Base-by-base conservation (phyloP, 37 sponge, comb jelly and placozoan genomes). In the Cladorhizidae sp. region DNA sequence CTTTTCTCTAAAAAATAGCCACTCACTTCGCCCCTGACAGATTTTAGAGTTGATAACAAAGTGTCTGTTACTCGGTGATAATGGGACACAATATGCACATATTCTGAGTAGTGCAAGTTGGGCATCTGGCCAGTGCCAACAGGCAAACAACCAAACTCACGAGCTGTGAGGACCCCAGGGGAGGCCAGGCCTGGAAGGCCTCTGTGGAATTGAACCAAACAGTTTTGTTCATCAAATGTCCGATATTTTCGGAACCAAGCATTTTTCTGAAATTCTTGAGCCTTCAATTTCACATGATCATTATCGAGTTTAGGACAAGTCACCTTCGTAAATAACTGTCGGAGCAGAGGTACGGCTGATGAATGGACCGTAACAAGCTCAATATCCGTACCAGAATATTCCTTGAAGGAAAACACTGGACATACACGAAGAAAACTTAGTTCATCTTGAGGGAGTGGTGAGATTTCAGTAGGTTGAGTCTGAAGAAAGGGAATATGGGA, bases 171-270 rank as follows among this genome's bases (percentile, higher is more conserved):
- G 2, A 87, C 73, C 2, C 79, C 73, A 64, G 69, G 56, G 23
- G 64, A 74, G 21, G 72, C 57, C 5, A 92, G 20, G 26, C 92
- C 92, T 21, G 92, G 92, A 21, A 92, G 76, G 0, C 74, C 23
- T 21, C 68, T 38, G 11, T 67, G 83, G 64, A 72, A 91, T 2
- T 72, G 45, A 25, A 14, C 36, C 39, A 86, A 73, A 0, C 63
- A n/a, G 22, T 72, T 38, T 22, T 62, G 14, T 11, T 39, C 5
- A 26, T 86, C 49, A 55, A 83, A 86, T 0, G 67, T 67, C 15
- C 86, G 70, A 32, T 70, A 85, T 35, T 49, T 21, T 29, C 75
- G 80, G 45, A 90, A 90, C 90, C 90, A 90, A n/a, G 81, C 50
- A 0, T 26, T 51, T 31, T 59, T 58, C 8, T 80, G 33, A 31